Base-by-base conservation (phyloP, 2,113 vertebrate species). In the Dipodomys merriami region DNA sequence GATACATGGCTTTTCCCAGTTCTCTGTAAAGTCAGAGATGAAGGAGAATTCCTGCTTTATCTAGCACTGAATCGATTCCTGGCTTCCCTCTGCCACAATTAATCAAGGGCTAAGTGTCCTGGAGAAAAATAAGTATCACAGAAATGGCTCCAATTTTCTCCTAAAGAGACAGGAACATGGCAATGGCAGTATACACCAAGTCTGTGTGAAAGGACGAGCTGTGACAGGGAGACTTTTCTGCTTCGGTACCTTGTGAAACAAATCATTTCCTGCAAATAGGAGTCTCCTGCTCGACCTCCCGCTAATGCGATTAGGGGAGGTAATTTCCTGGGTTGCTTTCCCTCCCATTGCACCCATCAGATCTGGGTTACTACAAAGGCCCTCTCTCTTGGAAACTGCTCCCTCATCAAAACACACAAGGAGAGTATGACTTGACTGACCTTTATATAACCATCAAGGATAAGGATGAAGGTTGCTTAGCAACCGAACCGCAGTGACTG, bases 271-370 rank as follows among this genome's bases (percentile, higher is more conserved):
- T 98, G 98, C 97, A 98, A 98, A 96, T 96, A 98, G 97, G 97
- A 98, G 97, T 98, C 97, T 98, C 97, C 97, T 98, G 98, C 98
- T 98, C 98, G 98, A 97, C 96, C 98, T 98, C 98, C 97, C 96
- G 96, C 98, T 99, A 99, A 99, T 98, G 98, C 94, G 98, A 99
- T 99, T 99, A 99, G 98, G 33, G 97, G 97, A 98, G 98, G 98
- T 99, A 98, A 99, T 99, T 99, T 99, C 99, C 99, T 98, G 98
- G 98, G 98, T 98, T 98, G 97, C 98, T 98, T 99, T 98, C 98
- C 97, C 97, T 97, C 95, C 96, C 97, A 98, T 98, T 98, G 98
- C 98, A 99, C 98, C 98, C 98, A 98, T 98, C 98, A 98, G 97
- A 98, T 97, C 97, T 94, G 97, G 88, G 83, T 91, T 97, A 96